Conservation (phyloP, 2,888 invertebrate genomes). For the Lobophora halterata region DNA sequence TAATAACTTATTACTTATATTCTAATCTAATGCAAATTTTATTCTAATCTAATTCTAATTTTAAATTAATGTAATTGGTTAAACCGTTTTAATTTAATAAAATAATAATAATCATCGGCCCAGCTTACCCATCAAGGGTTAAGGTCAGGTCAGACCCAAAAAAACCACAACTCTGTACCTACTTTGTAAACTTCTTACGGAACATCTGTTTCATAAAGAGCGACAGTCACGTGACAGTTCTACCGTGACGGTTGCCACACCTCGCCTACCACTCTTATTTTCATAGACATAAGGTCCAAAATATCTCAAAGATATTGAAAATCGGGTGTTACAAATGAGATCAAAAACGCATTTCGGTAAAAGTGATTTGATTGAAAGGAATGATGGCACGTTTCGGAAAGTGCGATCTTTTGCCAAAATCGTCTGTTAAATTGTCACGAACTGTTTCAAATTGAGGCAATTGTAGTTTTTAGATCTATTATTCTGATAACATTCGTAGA, state of each 20-base stretch:
- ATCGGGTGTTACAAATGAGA: conserved; percentile 10
- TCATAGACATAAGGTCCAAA: conserved; percentile 1
- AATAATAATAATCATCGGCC: too few relatives aligned
- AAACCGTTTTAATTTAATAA: too few relatives aligned
- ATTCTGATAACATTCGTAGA: too few relatives aligned
- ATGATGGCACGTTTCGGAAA: conserved; percentile 16
- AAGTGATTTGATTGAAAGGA: conserved; percentile 12
- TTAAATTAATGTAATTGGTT: too few relatives aligned
- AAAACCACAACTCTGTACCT: conserved; percentile 1
- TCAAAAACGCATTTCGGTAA: conserved; percentile 16
- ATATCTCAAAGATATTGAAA: background rate
- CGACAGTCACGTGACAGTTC: conserved; percentile 24
- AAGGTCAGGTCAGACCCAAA: conserved; percentile 10
- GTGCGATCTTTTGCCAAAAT: conserved; percentile 5
- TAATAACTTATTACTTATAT: too few relatives aligned
- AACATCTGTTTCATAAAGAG: conserved; percentile 32
- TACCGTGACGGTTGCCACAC: conserved; percentile 27
- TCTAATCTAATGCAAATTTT: too few relatives aligned
- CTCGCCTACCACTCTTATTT: conserved; percentile 1
- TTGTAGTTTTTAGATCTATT: background rate
- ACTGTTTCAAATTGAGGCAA: conserved; percentile 5
- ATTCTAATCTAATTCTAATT: too few relatives aligned
- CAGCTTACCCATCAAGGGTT: too few relatives aligned
- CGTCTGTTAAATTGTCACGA: conserved; percentile 13
- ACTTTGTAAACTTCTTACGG: conserved; percentile 29